These are phyloP conservation scores for Siphamia tubifer DNA, from an alignment of 2,113 vertebrate genomes.

Conservation along the genomic window DNA sequence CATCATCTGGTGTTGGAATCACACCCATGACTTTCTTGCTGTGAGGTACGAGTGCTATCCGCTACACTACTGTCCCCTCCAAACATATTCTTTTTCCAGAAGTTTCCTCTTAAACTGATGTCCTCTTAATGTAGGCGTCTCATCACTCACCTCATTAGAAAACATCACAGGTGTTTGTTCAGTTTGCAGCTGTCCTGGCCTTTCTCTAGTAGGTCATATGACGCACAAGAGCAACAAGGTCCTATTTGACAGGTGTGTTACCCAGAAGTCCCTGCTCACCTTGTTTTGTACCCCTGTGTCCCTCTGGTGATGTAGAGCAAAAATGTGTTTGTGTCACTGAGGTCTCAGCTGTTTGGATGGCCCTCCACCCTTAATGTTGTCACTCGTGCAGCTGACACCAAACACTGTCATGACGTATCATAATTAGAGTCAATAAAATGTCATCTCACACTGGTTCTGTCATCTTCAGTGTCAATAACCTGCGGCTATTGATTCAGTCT, in stretches of 20 bases:
- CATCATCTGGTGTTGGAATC: no score
- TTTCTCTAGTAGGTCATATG: slow-evolving; percentile 32
- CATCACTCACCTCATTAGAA: slow-evolving; percentile 4
- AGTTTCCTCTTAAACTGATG: no score
- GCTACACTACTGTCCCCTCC: no score
- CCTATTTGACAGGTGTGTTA: slow-evolving; percentile 48
- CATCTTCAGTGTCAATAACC: slow-evolving; percentile 13
- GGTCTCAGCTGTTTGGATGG: slow-evolving; percentile 36
- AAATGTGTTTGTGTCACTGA: slow-evolving; percentile 35
- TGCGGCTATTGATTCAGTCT: not conserved
- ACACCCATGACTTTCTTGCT: no score
- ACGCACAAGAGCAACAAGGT: slow-evolving; percentile 28
- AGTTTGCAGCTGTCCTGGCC: slow-evolving; percentile 20
- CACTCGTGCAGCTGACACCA: slow-evolving; percentile 32
- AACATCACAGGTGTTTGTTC: slow-evolving; percentile 35
- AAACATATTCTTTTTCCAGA: no score
- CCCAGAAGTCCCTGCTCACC: slow-evolving; percentile 46
- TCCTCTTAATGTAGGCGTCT: no score
- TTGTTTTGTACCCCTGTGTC: slow-evolving; percentile 40
- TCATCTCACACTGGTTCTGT: slow-evolving; percentile 22
- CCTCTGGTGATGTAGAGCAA: slow-evolving; percentile 32
- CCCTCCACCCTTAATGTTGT: slow-evolving; percentile 32
- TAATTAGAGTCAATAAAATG: slow-evolving; percentile 41
- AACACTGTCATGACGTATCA: slow-evolving; percentile 24
- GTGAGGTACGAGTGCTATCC: no score